Base-by-base conservation (phyloP, 1,140 invertebrate species). In the Pseudomyrmex gracilis region DNA sequence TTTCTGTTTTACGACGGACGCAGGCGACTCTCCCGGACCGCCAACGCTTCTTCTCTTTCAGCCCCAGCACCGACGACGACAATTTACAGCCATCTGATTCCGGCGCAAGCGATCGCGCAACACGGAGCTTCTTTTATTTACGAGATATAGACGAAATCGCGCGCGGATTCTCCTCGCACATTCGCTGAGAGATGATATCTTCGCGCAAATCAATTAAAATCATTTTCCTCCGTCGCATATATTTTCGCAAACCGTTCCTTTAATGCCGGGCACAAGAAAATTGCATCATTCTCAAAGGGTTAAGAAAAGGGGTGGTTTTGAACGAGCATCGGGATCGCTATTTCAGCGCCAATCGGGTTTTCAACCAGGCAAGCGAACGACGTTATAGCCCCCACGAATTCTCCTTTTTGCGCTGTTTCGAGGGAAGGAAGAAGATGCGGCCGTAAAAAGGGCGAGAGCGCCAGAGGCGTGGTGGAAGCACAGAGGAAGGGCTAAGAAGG, bases 21-120 rank as follows among this genome's bases (percentile, higher is more conserved):
- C 76, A 78, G 74, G 55, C 22, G 17, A 45, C 34, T 17, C 45
- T 15, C 45, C n/a, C 73, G 58, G 70, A 70, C 34, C 34, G 4
- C 22, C 53, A 60, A 22, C 53, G 71, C 57, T 71, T 47, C 53
- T 83, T 86, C 82, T 68, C 67, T 53, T 77, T 83, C 45, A 60
- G 74, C 57, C 57, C 49, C 58, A 74, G 63, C 47, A 47, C 53
- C 73, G 22, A 55, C 74, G 47, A 80, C 58, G 85, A 92, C 88
- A 90, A 93, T 93, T 93, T 92, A 93, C 87, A 90, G 82, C 90
- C 89, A 90, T 92, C 92, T 91, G 92, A 93, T 93, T 91, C 85
- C 73, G 73, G 57, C 85, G 82, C 85, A 71, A 83, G 34, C 87
- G 86, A 87, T 90, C 87, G 89, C 88, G 61, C 67, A 63, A 85